These are phyloP conservation scores for Anarsia innoxiella DNA, from an alignment of 2,888 invertebrate genomes.

Conservation along the genomic window DNA sequence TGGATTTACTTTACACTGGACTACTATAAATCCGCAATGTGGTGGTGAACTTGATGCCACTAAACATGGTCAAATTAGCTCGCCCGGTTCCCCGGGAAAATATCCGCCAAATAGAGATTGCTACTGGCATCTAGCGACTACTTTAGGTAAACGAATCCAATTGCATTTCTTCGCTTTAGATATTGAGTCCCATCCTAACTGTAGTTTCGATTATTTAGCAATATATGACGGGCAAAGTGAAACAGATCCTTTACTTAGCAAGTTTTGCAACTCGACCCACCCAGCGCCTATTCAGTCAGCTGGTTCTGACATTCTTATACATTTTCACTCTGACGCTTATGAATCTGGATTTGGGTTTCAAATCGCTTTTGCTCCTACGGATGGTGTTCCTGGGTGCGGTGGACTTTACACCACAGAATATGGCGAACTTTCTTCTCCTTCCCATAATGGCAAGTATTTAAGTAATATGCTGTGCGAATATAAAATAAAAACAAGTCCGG, in stretches of 20 bases:
- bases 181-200: slow-evolving; percentile 83
- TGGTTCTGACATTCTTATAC: slow-evolving; percentile 76
- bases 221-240: slow-evolving; percentile 72
- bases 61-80: slow-evolving; percentile 83
- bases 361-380: slow-evolving; percentile 82
- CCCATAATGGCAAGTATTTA: slow-evolving; percentile 69
- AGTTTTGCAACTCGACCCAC: slow-evolving; percentile 83
- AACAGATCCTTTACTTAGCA: slow-evolving; percentile 72
- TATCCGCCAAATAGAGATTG: slow-evolving; percentile 92
- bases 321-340: slow-evolving; percentile 87
- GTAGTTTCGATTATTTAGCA: slow-evolving; percentile 85
- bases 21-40: slow-evolving; percentile 81
- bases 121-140: slow-evolving; percentile 82
- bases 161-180: slow-evolving; percentile 87
- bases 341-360: slow-evolving; percentile 88
- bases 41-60: slow-evolving; percentile 79
- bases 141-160: slow-evolving; percentile 83
- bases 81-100: slow-evolving; percentile 91
- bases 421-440: slow-evolving; percentile 81
- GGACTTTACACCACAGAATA: slow-evolving; percentile 79
- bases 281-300: slow-evolving; percentile 83
- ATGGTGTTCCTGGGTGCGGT: slow-evolving; percentile 89
- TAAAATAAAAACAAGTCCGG: slow-evolving; percentile 79
- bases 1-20: slow-evolving; percentile 89
- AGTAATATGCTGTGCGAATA: slow-evolving; percentile 84